Percentiles rank a stretch among this genome's conserved stretches.
Evolutionary conservation across 2,888 invertebrate species (phyloP).

Genomic region (Napeogenes sylphis): DNA sequence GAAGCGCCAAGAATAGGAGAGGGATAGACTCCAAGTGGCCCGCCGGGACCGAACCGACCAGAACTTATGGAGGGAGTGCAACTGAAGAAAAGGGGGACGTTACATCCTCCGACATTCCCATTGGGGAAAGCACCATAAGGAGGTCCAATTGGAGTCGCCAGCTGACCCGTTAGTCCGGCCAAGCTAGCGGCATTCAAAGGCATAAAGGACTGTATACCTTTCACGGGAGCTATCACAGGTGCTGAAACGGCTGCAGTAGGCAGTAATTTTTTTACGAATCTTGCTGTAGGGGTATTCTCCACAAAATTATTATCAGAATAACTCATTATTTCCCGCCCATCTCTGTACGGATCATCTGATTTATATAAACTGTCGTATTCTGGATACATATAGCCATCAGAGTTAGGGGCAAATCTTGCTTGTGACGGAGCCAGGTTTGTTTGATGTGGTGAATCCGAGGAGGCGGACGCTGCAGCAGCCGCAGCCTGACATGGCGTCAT

Average conservation of each 20-base stretch:
- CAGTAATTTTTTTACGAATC: slow-evolving; percentile 41
- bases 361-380: slow-evolving; percentile 32
- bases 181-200: slow-evolving; percentile 13
- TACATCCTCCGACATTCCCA: slow-evolving; percentile 54
- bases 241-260: slow-evolving; percentile 14
- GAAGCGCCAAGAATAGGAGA: slow-evolving; percentile 7
- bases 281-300: slow-evolving; percentile 49
- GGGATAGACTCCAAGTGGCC: slow-evolving; percentile 31
- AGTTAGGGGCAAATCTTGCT: slow-evolving; percentile 17
- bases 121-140: slow-evolving; percentile 60
- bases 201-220: slow-evolving; percentile 12
- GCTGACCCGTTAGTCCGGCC: slow-evolving; percentile 25
- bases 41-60: slow-evolving; percentile 48
- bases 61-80: slow-evolving; percentile 60
- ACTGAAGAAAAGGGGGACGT: slow-evolving; percentile 60
- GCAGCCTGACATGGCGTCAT: slow-evolving; percentile 48
- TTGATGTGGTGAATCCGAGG: slow-evolving; percentile 10
- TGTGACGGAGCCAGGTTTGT: slow-evolving; percentile 15
- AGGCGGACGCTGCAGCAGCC: slow-evolving; percentile 39
- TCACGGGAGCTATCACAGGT: slow-evolving; percentile 11
- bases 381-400: slow-evolving; percentile 19
- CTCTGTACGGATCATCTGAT: slow-evolving; percentile 24
- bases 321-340: slow-evolving; percentile 45
- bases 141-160: slow-evolving; percentile 32
- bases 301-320: slow-evolving; percentile 54